These are phyloP conservation scores for Leptopilina syphax DNA, from an alignment of 2,888 invertebrate species.

Conservation along the genomic window DNA sequence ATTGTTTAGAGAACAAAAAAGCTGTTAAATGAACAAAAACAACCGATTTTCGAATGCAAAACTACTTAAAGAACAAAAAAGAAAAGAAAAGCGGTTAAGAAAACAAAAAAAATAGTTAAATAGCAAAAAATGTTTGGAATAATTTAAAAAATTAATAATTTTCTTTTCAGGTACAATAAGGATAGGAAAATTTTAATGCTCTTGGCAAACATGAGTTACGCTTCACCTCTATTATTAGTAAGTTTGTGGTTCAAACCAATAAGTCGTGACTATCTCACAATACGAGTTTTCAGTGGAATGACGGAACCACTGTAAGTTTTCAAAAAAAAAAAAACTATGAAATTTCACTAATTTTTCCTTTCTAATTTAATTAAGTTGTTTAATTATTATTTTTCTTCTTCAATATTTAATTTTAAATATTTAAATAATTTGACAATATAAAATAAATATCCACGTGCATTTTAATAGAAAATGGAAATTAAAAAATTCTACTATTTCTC, in stretches of 20 bases:
- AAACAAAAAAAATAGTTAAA: slow-evolving; percentile 6
- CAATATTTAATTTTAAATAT: too few species aligned
- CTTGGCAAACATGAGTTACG: slow-evolving; percentile 90
- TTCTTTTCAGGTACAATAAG: slow-evolving; percentile 82
- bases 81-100: too few species aligned
- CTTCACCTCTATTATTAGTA: slow-evolving; percentile 90
- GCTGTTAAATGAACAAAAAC: too few species aligned
- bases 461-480: background rate
- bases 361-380: too few species aligned
- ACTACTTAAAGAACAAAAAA: too few species aligned
- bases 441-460: too few species aligned
- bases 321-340: background rate
- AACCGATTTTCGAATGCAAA: too few species aligned
- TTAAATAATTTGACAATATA: too few species aligned
- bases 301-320: slow-evolving; percentile 86
- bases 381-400: too few species aligned
- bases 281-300: slow-evolving; percentile 87
- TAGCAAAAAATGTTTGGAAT: background rate
- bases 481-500: slow-evolving; percentile 54
- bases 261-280: slow-evolving; percentile 88
- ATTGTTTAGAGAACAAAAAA: too few species aligned
- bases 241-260: slow-evolving; percentile 95
- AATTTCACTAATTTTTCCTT: too few species aligned
- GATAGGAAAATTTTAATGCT: slow-evolving; percentile 82
- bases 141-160: slow-evolving; percentile 19